Evolutionary conservation across 2,797 vertebrate genomes (phyloP).

Genomic region (Pitangus sulphuratus): DNA sequence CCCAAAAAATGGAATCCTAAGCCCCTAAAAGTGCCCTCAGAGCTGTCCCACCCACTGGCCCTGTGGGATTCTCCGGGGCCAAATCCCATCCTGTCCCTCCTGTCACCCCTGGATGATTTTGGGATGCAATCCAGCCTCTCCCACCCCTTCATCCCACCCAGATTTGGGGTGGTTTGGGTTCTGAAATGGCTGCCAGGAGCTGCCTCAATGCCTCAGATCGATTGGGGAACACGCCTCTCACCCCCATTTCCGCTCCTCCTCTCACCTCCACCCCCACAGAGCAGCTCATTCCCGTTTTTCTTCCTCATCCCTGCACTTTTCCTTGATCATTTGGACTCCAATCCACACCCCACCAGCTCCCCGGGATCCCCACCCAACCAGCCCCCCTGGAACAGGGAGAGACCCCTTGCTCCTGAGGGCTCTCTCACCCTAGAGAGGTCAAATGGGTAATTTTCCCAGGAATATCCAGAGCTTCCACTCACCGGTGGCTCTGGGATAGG

Average conservation of each 20-base stretch:
- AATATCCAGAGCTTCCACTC: not conserved
- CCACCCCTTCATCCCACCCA: not conserved
- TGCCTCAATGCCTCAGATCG: not conserved
- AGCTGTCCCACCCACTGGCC: not conserved
- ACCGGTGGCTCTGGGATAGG: not conserved
- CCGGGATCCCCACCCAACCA: not conserved
- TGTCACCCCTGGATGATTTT: not conserved
- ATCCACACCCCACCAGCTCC: not conserved
- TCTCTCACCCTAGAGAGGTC: not conserved
- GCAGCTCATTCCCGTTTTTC: not conserved
- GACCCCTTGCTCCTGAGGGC: not conserved
- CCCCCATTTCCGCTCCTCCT: not conserved
- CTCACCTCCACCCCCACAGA: rapidly evolving
- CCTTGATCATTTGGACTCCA: not conserved
- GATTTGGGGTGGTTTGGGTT: not conserved
- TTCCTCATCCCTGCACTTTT: not conserved
- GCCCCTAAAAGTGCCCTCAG: not conserved
- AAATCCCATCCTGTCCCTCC: not conserved
- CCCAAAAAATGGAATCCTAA: not conserved
- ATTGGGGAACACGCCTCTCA: not conserved
- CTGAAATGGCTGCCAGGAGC: not conserved
- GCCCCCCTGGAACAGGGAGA: not conserved
- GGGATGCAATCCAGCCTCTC: not conserved
- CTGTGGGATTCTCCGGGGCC: not conserved
- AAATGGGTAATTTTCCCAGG: not conserved